These are phyloP conservation scores for Lissonota sp. DNA, from an alignment of 2,888 invertebrate species.

Conservation along the genomic window DNA sequence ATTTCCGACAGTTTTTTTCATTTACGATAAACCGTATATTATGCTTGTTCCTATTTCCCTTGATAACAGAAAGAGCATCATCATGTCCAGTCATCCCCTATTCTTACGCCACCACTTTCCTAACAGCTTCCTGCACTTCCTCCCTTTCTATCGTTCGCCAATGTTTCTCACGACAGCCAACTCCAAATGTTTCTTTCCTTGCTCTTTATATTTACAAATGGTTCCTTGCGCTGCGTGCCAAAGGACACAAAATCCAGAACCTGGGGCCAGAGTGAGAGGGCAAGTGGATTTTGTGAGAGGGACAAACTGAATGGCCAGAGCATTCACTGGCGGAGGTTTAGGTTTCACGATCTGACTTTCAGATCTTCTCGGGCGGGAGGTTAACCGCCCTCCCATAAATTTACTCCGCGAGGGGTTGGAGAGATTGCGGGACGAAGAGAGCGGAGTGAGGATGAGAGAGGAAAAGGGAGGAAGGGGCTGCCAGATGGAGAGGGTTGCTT, in stretches of 20 bases:
- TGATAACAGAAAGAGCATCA: neutral
- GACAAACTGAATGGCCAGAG: constrained; percentile 13
- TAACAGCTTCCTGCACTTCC: neutral
- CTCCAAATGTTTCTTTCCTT: neutral
- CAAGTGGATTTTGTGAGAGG: constrained; percentile 5
- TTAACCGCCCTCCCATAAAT: constrained; percentile 80
- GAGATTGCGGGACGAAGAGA: neutral
- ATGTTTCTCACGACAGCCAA: constrained; percentile 7
- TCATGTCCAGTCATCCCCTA: neutral
- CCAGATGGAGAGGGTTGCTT: constrained; percentile 68
- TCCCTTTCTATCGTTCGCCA: neutral
- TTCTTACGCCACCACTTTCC: neutral
- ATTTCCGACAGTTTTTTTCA: neutral
- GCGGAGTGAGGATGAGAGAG: constrained; percentile 1
- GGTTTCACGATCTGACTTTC: constrained; percentile 78
- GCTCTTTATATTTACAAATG: too few species aligned
- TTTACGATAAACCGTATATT: neutral
- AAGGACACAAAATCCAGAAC: too few species aligned
- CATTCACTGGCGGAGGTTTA: constrained; percentile 30
- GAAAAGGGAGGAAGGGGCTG: constrained; percentile 26
- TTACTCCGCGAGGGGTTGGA: constrained; percentile 68
- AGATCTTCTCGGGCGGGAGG: constrained; percentile 75
- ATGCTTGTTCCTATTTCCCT: neutral
- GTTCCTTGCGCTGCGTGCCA: too few species aligned
- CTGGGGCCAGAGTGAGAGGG: too few species aligned